A percentile compares a stretch with the other conserved stretches of the same genome.
phyloP scores from a whole-genome alignment of 2,888 invertebrate genomes.

The Crepidodera aurea region DNA sequence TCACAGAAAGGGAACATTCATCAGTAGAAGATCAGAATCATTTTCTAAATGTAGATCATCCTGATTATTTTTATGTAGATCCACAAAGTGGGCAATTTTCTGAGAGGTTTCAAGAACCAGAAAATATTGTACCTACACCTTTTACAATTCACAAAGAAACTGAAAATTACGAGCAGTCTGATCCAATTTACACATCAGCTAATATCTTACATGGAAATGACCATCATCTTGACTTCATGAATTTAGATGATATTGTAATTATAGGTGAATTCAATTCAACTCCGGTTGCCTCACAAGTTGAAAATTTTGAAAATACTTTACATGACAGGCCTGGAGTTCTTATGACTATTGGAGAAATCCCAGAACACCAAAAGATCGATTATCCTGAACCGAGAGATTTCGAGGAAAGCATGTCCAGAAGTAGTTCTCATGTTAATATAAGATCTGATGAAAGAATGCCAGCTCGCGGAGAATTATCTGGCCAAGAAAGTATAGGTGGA shows the following conservation, averaged over 20 bases:
- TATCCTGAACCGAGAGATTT: constrained; percentile 55
- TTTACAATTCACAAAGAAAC: constrained; percentile 33
- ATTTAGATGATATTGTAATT: constrained; percentile 63
- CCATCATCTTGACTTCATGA: constrained; percentile 61
- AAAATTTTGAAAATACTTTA: constrained; percentile 53
- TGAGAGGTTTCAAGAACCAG: constrained; percentile 15
- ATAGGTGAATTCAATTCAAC: constrained; percentile 56
- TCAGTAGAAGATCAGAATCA: constrained; percentile 28
- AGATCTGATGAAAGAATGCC: constrained; percentile 89
- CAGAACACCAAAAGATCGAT: constrained; percentile 40
- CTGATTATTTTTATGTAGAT: constrained; percentile 38
- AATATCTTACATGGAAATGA: constrained; percentile 52
- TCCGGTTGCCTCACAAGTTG: constrained; percentile 55
- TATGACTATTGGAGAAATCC: constrained; percentile 56
- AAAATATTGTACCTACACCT: constrained; percentile 27
- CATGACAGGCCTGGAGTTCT: constrained; percentile 53
- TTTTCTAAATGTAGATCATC: constrained; percentile 38
- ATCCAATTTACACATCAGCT: constrained; percentile 51
- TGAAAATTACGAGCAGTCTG: constrained; percentile 45
- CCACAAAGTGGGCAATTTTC: constrained; percentile 25
- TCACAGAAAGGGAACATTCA: constrained; percentile 31
- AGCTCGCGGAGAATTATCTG: constrained; percentile 84
- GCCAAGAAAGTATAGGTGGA: constrained; percentile 84
- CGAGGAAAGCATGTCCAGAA: constrained; percentile 57
- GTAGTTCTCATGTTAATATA: constrained; percentile 77